Percentiles rank a stretch among this genome's conserved stretches.
Evolutionary conservation across 2,113 vertebrate species (phyloP).

Genomic region (Rhagologus leucostigma): DNA sequence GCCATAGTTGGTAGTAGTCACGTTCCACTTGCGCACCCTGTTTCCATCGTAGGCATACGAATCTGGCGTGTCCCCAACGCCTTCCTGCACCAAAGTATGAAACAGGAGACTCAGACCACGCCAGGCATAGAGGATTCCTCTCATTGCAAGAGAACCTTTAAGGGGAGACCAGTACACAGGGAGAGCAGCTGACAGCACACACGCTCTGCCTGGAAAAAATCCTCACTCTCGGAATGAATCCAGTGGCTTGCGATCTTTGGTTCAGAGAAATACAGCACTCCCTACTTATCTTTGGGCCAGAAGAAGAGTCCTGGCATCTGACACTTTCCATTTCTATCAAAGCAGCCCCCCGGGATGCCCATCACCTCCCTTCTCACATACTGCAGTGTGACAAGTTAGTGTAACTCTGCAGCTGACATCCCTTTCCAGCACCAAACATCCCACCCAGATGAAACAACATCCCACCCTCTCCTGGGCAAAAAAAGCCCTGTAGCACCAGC

Average conservation of each 20-base stretch:
- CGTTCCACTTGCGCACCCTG: conserved; percentile 96
- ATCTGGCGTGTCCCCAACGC: conserved; percentile 92
- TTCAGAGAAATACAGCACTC: neutral
- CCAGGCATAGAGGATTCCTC: neutral
- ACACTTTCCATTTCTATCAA: neutral
- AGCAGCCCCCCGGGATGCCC: neutral
- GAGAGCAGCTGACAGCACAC: neutral
- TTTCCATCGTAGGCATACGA: conserved; percentile 97
- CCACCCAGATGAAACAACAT: neutral
- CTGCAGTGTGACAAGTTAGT: neutral
- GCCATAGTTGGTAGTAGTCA: conserved; percentile 96
- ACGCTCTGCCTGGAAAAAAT: neutral
- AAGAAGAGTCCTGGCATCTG: neutral
- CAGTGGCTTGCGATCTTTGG: neutral
- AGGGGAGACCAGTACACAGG: neutral
- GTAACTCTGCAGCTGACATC: neutral
- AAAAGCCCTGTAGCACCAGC: neutral
- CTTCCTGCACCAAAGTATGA: conserved; percentile 77
- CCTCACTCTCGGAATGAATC: neutral
- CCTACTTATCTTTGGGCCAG: neutral
- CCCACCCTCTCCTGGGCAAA: neutral
- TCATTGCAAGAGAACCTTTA: neutral
- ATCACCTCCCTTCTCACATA: neutral
- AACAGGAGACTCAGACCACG: neutral
- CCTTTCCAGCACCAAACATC: neutral